Evolutionary conservation across 2,888 invertebrate species (phyloP).

Genomic region (Callinectes sapidus): DNA sequence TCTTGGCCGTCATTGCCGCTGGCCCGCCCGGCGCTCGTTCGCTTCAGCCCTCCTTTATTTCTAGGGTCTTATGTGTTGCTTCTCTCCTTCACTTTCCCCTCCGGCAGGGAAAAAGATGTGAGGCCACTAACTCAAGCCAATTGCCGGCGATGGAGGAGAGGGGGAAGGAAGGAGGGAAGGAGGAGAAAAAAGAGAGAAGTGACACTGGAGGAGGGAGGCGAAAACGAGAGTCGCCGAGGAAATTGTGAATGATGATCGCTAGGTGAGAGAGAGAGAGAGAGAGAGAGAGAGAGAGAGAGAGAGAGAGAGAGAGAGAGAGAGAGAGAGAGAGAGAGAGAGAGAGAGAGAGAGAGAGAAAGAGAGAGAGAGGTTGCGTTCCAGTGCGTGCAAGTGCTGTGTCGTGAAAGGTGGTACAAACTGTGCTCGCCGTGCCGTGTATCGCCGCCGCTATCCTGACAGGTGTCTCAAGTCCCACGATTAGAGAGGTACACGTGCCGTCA

Average conservation of each 20-base stretch:
- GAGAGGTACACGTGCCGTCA: too few species aligned
- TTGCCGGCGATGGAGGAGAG: constrained; percentile 25
- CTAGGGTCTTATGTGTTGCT: constrained; percentile 13
- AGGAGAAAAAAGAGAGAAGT: background rate
- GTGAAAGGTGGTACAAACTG: too few species aligned
- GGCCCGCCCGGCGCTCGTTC: background rate
- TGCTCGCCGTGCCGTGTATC: too few species aligned
- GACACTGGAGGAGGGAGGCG: constrained; percentile 29
- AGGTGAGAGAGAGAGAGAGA: background rate
- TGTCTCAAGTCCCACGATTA: too few species aligned
- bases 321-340: constrained; percentile 4
- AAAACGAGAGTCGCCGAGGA: constrained; percentile 3
- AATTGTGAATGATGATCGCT: background rate
- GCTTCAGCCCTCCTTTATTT: background rate
- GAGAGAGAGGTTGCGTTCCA: background rate
- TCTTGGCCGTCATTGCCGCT: background rate
- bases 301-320: constrained; percentile 8
- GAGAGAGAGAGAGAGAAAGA: constrained; percentile 3
- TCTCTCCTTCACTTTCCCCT: constrained; percentile 30
- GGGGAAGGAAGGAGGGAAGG: constrained; percentile 27
- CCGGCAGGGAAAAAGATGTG: constrained; percentile 14
- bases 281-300: too few species aligned
- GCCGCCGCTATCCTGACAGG: too few species aligned
- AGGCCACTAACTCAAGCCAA: constrained; percentile 22
- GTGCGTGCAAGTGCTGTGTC: too few species aligned